Evolutionary conservation across 2,888 invertebrate species (phyloP).

Genomic region (Eueremaeus valkanovi): DNA sequence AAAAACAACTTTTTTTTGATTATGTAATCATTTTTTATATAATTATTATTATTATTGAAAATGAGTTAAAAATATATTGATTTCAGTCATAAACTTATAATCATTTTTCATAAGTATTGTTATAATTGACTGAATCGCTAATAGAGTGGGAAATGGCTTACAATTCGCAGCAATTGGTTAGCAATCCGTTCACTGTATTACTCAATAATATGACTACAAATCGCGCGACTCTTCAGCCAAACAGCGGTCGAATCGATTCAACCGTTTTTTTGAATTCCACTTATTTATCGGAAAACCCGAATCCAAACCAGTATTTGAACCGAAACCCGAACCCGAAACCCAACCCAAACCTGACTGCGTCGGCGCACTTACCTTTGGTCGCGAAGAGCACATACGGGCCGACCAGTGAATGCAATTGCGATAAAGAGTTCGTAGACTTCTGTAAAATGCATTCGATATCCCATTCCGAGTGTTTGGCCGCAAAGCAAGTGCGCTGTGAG

Average conservation of each 20-base stretch:
- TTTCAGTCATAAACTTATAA: not conserved
- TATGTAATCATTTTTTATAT: not conserved
- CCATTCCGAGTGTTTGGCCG: not conserved
- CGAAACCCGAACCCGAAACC: not conserved
- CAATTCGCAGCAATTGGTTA: not conserved
- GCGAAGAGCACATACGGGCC: not conserved
- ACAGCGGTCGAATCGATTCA: not conserved
- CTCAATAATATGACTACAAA: not conserved
- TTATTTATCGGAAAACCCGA: not conserved
- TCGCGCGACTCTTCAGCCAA: not conserved
- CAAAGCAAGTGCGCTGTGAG: not conserved
- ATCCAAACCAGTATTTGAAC: not conserved
- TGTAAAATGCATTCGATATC: slow-evolving; percentile 19
- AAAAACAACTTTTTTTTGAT: not conserved
- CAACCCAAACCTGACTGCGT: not conserved
- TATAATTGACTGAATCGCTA: not conserved
- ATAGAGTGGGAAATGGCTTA: not conserved
- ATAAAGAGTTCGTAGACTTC: not conserved
- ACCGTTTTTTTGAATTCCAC: not conserved
- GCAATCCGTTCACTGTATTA: not conserved
- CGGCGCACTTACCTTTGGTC: too few species aligned
- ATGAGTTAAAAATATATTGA: not conserved
- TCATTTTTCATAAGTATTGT: not conserved
- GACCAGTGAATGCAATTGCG: not conserved
- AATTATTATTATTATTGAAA: not conserved